Base-by-base conservation (phyloP, 1,140 invertebrate species). In the Heliconius himera region DNA sequence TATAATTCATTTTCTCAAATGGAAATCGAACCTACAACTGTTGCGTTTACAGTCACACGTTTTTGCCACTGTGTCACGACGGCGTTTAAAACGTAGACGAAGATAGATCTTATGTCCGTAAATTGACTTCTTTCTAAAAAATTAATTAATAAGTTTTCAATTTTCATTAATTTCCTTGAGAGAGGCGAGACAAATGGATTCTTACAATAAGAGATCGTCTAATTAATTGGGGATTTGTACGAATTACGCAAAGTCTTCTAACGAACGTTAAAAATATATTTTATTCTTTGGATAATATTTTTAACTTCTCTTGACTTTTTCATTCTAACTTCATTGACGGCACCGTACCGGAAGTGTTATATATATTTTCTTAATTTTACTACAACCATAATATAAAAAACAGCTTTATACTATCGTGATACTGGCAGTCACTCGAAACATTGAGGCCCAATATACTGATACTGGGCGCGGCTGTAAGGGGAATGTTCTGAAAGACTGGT, bases 201-300 rank as follows among this genome's bases (percentile, higher is more conserved):
- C 60, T 29, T 26, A 66, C 60, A 66, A 66, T 66, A 66, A 66
- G 22, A 66, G 22, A 22, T 66, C 26, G 60, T 29, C 26, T 66
- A 66, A 66, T 66, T 66, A 66, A 66, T 66, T 66, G 60, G 22
- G 60, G 60, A 66, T 66, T 66, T 29, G 22, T 66, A 66, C 60
- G 60, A 66, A 13, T 66, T 9, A 66, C 60, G 60, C 8, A 66
- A 22, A 66, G 26, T 13, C 60, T 26, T 66, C 60, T 13, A 66
- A 16, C 22, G 22, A 66, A 66, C 26, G 26, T 26, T 66, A 4
- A 5, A 16, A 66, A 29, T n/a, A 16, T 56, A 22, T 22, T 56
- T 13, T 66, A 66, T 66, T 26, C 11, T 66, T 26, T 11, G 8
- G n/a, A 26, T 66, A 13, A 26, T 29, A 26, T 66, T 66, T 26